Conservation (phyloP, 2,888 invertebrate genomes). For the Cryptosula pallasiana region DNA sequence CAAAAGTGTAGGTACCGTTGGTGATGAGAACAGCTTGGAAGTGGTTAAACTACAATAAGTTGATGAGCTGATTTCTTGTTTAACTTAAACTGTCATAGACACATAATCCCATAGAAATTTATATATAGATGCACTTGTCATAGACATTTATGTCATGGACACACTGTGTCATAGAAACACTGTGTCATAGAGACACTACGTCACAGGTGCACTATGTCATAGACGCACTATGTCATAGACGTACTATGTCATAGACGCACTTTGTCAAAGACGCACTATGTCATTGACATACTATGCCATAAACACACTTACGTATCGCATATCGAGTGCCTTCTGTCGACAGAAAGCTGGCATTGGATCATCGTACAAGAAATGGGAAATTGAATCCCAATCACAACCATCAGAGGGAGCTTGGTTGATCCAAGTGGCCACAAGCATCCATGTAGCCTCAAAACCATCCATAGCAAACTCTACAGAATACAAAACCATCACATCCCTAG, state of each 20-base stretch:
- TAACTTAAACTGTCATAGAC: neutral
- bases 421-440: slow-evolving; percentile 28
- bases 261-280: neutral
- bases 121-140: too few relatives aligned
- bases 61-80: too few relatives aligned
- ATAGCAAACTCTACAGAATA: neutral
- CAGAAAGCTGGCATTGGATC: too few relatives aligned
- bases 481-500: neutral
- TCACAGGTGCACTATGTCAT: neutral
- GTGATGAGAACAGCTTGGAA: slow-evolving; percentile 29
- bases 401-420: slow-evolving; percentile 25
- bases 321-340: too few relatives aligned
- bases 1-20: slow-evolving; percentile 25
- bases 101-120: neutral
- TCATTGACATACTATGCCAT: neutral
- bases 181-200: neutral
- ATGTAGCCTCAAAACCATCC: neutral
- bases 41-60: slow-evolving; percentile 26
- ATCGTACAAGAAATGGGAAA: neutral
- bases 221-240: neutral
- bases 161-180: neutral
- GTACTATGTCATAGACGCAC: neutral
- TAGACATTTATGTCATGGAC: neutral
- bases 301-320: too few relatives aligned
- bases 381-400: neutral